Evolutionary conservation across 2,113 vertebrate species (phyloP).

Genomic region (Collichthys lucidus): DNA sequence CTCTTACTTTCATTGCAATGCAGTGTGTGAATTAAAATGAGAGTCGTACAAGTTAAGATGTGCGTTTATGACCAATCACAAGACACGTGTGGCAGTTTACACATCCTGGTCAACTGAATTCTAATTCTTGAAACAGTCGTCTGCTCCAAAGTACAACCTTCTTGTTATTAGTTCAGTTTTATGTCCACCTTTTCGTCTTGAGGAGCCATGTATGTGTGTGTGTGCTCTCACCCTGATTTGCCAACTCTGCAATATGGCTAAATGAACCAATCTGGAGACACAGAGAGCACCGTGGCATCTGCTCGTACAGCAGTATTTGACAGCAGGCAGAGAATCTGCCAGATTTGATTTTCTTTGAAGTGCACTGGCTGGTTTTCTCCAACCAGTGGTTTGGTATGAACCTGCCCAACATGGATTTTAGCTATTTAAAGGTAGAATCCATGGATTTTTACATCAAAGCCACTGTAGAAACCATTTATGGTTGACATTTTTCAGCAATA

Average conservation of each 20-base stretch:
- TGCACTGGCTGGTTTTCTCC: conserved; percentile 42
- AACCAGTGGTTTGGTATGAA: not conserved
- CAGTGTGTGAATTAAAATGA: not conserved
- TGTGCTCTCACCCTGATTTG: conserved; percentile 21
- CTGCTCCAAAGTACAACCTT: not conserved
- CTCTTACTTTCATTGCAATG: not conserved
- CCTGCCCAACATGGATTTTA: conserved; percentile 29
- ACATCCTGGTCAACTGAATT: not conserved
- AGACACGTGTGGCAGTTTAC: not conserved
- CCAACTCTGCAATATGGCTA: conserved; percentile 50
- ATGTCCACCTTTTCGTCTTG: conserved; percentile 34
- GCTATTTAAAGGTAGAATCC: not conserved
- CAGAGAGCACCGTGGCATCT: conserved; percentile 55
- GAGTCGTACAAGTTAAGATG: too few species aligned
- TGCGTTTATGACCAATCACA: too few species aligned
- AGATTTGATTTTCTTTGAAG: conserved; percentile 47
- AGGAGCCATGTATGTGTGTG: conserved; percentile 34
- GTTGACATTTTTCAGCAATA: not conserved
- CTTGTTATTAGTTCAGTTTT: not conserved
- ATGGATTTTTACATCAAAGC: not conserved
- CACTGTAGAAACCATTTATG: not conserved
- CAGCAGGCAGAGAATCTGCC: conserved; percentile 61
- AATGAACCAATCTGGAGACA: conserved; percentile 40
- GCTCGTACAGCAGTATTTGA: conserved; percentile 30
- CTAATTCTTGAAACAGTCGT: not conserved